phyloP scores from a whole-genome alignment of 2,888 invertebrate species.

The Vannuccia rotundouncinata region DNA sequence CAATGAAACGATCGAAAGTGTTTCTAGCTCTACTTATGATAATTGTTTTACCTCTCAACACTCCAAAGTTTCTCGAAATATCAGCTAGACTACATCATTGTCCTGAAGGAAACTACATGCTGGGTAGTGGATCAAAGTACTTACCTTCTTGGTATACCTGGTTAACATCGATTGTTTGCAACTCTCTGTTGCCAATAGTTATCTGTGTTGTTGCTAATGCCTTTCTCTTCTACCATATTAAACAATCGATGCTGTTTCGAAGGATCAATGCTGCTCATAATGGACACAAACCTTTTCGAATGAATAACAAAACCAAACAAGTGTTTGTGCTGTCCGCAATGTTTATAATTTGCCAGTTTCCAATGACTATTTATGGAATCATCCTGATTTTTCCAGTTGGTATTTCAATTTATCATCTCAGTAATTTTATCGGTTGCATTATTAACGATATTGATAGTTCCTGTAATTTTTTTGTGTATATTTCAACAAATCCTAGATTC shows the following conservation, averaged over 20 bases:
- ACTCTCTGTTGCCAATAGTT: background rate
- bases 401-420: background rate
- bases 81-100: background rate
- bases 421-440: background rate
- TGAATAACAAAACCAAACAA: background rate
- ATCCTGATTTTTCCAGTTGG: background rate
- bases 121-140: background rate
- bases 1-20: background rate
- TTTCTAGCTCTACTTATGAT: background rate
- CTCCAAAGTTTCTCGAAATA: background rate
- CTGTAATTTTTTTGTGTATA: conserved; percentile 27
- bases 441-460: conserved; percentile 33
- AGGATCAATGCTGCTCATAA: background rate
- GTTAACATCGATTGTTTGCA: background rate
- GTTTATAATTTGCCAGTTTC: conserved; percentile 17
- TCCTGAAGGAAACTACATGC: background rate
- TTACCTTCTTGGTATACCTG: background rate
- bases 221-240: background rate
- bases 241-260: background rate
- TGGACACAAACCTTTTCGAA: background rate
- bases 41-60: background rate
- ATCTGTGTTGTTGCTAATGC: background rate
- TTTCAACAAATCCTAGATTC: conserved; percentile 47
- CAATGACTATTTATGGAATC: conserved; percentile 23
- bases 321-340: conserved; percentile 10